These are phyloP conservation scores for Leucoma salicis DNA, from an alignment of 2,888 invertebrate species.

Conservation along the genomic window DNA sequence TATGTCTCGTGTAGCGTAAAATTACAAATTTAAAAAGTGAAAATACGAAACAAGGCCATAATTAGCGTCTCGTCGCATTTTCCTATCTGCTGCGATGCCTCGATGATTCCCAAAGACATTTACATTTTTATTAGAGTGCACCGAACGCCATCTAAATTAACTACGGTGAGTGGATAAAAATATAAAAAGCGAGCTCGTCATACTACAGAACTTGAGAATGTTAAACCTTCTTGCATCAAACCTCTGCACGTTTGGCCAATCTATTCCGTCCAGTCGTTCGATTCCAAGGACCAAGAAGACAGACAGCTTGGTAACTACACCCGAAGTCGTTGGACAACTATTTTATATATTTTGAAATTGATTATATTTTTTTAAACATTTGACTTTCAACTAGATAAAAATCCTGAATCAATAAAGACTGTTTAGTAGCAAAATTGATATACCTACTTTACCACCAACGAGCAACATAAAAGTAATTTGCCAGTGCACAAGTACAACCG, in stretches of 20 bases:
- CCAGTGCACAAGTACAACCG: neutral
- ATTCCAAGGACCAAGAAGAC: no score
- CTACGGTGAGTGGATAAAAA: conserved; percentile 26
- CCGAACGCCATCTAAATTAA: conserved; percentile 36
- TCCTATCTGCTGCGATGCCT: conserved; percentile 8
- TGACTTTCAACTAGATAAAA: no score
- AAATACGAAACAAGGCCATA: conserved; percentile 25
- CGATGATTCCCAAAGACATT: conserved; percentile 29
- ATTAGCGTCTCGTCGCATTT: conserved; percentile 23
- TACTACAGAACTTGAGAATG: no score
- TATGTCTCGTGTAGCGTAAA: conserved; percentile 10
- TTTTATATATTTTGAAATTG: no score
- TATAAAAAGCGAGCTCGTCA: neutral
- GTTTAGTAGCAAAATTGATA: neutral
- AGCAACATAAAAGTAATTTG: neutral
- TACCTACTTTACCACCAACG: neutral
- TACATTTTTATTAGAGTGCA: conserved; percentile 56
- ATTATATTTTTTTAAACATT: no score
- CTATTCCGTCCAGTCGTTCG: no score
- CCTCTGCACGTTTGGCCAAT: no score
- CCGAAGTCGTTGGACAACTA: no score
- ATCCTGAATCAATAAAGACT: no score
- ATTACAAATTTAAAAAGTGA: conserved; percentile 13
- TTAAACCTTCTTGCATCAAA: no score
- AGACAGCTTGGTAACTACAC: no score